Conservation (phyloP, 2,113 vertebrate species). For the Chionis minor region DNA sequence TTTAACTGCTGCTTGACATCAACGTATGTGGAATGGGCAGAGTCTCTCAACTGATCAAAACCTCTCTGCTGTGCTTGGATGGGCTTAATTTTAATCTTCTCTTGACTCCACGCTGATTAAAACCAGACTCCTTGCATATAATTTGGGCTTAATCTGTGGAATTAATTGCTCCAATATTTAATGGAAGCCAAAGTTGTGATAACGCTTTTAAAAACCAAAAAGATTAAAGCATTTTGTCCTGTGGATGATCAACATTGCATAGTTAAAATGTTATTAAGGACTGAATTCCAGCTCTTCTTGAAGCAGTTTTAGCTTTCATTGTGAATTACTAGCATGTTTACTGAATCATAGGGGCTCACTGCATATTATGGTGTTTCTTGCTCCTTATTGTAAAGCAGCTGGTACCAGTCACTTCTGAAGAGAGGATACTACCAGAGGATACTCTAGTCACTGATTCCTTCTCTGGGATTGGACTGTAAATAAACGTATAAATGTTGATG, state of each 20-base stretch:
- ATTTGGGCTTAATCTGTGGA: background rate
- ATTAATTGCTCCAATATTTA: background rate
- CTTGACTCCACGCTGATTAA: background rate
- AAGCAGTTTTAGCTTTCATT: background rate
- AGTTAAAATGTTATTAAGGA: background rate
- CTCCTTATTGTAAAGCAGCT: background rate
- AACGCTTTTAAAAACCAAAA: background rate
- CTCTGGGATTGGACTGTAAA: background rate
- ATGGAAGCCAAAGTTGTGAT: background rate
- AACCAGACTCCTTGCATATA: background rate
- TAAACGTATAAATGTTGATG: background rate
- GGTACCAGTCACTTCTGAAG: background rate
- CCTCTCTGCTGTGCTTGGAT: background rate
- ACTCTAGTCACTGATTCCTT: background rate
- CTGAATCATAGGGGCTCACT: background rate
- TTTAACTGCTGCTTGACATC: background rate
- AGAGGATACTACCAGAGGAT: background rate
- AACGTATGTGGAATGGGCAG: background rate
- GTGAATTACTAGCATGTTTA: background rate
- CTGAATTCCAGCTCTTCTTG: background rate
- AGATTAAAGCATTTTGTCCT: background rate
- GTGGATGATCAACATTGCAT: fast-evolving
- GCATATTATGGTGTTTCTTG: background rate
- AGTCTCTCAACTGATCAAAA: background rate
- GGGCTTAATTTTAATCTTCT: background rate